A percentile compares a stretch with the other conserved stretches of the same genome.
Conservation (phyloP, 2,888 invertebrate genomes). For the Seira ritae region DNA sequence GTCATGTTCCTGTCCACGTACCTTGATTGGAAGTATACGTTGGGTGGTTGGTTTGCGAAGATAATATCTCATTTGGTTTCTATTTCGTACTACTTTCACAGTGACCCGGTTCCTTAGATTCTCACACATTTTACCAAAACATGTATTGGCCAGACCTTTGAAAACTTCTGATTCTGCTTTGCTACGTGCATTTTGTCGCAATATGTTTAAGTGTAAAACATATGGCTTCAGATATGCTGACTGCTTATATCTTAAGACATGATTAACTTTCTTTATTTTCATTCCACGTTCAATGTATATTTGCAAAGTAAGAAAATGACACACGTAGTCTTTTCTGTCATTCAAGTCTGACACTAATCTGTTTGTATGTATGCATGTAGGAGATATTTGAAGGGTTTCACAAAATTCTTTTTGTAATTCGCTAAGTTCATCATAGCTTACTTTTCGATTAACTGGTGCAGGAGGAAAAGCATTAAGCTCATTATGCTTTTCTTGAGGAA, state of each 20-base stretch:
- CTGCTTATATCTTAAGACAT: background rate
- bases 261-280: background rate
- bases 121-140: constrained; percentile 15
- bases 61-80: background rate
- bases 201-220: background rate
- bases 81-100: background rate
- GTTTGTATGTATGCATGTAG: background rate
- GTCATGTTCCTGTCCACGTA: background rate
- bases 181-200: background rate
- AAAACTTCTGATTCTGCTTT: constrained; percentile 15
- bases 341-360: constrained; percentile 11
- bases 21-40: background rate
- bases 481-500: background rate
- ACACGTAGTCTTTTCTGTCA: background rate
- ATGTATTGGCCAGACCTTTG: constrained; percentile 7
- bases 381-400: background rate
- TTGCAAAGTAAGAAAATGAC: constrained; percentile 5
- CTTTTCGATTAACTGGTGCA: background rate
- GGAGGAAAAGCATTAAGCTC: constrained; percentile 15
- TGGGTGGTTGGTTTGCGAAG: constrained; percentile 21
- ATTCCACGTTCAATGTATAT: constrained; percentile 14
- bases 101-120: background rate
- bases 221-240: constrained; percentile 7
- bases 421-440: background rate
- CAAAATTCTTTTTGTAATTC: background rate